These are phyloP conservation scores for Papilio elwesi DNA, from an alignment of 2,888 invertebrate species.

Conservation along the genomic window DNA sequence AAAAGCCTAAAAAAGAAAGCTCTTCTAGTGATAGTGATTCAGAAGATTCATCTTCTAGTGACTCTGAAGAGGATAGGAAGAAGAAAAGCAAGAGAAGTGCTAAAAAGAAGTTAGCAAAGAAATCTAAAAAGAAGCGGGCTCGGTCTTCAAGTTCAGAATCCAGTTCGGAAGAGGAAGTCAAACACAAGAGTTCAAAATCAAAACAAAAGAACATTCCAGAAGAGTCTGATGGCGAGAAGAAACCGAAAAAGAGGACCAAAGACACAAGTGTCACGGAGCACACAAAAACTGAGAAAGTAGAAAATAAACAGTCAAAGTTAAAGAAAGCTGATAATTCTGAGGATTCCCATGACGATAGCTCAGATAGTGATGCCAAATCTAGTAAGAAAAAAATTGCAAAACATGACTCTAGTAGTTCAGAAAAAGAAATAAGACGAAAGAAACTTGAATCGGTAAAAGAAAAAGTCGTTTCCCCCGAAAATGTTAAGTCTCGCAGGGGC, in stretches of 20 bases:
- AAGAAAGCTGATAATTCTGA: conserved; percentile 75
- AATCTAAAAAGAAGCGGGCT: conserved; percentile 74
- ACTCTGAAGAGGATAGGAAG: conserved; percentile 79
- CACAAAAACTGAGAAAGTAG: conserved; percentile 68
- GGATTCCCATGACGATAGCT: conserved; percentile 74
- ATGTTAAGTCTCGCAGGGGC: conserved; percentile 63
- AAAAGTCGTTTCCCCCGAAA: conserved; percentile 71
- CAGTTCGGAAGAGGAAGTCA: conserved; percentile 81
- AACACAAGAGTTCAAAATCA: conserved; percentile 74
- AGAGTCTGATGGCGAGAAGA: conserved; percentile 76
- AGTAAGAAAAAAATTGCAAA: conserved; percentile 79
- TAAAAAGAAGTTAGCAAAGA: conserved; percentile 78
- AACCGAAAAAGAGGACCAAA: conserved; percentile 71
- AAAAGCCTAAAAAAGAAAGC: conserved; percentile 77
- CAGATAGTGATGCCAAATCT: conserved; percentile 80
- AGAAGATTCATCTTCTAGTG: conserved; percentile 79
- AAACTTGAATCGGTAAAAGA: conserved; percentile 69
- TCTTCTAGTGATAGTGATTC: conserved; percentile 81
- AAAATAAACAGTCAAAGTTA: conserved; percentile 63
- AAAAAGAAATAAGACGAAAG: conserved; percentile 75
- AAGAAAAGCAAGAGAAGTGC: conserved; percentile 79
- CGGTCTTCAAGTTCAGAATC: conserved; percentile 81
- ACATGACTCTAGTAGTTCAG: conserved; percentile 74
- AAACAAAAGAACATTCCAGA: conserved; percentile 80
- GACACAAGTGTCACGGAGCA: conserved; percentile 66